Base-by-base conservation (phyloP, 2,888 invertebrate species). In the Acrobasis repandana region DNA sequence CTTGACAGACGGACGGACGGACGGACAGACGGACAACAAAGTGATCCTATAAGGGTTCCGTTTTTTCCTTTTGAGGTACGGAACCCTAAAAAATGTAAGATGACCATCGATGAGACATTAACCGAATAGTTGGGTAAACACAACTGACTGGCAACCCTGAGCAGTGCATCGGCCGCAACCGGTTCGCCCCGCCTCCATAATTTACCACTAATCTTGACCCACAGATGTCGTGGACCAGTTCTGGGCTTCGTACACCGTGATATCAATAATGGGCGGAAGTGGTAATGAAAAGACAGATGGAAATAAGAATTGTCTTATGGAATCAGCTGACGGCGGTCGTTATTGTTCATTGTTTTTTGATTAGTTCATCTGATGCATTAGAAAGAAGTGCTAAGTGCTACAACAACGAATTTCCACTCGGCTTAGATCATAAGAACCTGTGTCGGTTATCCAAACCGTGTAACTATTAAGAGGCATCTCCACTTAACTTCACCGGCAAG, bases 191-290 rank as follows among this genome's bases (percentile, higher is more conserved):
- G 67, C 70, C 69, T 63, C 71, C 68, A 75, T 87, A 85, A 86
- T 83, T 86, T 85, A 82, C 83, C 80, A 82, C 82, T 85, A 87
- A 88, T 88, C 85, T 88, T 91, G 91, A 90, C 90, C 90, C 87
- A 89, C 84, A 90, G 86, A 77, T 80, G 85, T 80, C 74, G 72
- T 63, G 71, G 77, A 80, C 84, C 80, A 83, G 85, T 85, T 84
- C 75, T 76, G 67, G 72, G 77, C 71, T 72, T 67, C 65, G 67
- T 74, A 69, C 75, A 28, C 76, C 71, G 68, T 71, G 70, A 71
- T 81, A 74, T 77, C 73, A 76, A 74, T 74, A 73, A 72, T 74
- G 71, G 73, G 67, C 80, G 83, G 80, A 85, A 84, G 78, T 80
- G 62, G 61, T 73, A 65, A 68, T 49, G 34, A 68, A 38, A 38